Percentiles rank a stretch among this genome's conserved stretches.
Evolutionary conservation across 1,140 invertebrate genomes (phyloP).

Genomic region (Ceratina japonica): DNA sequence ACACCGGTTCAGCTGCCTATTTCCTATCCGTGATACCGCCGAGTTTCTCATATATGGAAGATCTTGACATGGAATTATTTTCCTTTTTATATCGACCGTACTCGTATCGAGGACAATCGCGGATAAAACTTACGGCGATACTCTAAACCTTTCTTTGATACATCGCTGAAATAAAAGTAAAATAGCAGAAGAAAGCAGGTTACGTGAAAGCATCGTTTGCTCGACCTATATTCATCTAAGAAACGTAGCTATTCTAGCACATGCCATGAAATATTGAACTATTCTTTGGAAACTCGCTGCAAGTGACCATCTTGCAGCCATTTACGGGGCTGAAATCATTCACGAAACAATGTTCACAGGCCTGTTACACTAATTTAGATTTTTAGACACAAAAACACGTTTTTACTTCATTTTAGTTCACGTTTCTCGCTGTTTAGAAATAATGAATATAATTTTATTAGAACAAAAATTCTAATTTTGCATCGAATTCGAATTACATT

Average conservation of each 20-base stretch:
- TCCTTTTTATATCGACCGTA: background rate
- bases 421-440: too few relatives aligned
- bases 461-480: too few relatives aligned
- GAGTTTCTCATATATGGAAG: background rate
- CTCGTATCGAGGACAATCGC: background rate
- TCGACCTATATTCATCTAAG: background rate
- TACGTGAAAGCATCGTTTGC: background rate
- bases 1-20: background rate
- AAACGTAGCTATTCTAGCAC: background rate
- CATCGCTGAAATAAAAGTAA: background rate
- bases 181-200: background rate
- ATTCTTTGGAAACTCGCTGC: background rate
- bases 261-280: slow-evolving; percentile 6
- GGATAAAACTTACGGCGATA: too few relatives aligned
- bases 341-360: background rate
- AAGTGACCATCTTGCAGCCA: slow-evolving; percentile 10
- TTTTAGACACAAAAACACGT: background rate
- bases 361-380: background rate
- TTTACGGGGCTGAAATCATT: background rate
- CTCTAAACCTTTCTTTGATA: background rate
- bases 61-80: slow-evolving; percentile 12
- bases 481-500: too few relatives aligned
- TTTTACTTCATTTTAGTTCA: too few relatives aligned
- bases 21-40: background rate
- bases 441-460: too few relatives aligned